Conservation (phyloP, 2,888 invertebrate species). For the Lottia gigantea region DNA sequence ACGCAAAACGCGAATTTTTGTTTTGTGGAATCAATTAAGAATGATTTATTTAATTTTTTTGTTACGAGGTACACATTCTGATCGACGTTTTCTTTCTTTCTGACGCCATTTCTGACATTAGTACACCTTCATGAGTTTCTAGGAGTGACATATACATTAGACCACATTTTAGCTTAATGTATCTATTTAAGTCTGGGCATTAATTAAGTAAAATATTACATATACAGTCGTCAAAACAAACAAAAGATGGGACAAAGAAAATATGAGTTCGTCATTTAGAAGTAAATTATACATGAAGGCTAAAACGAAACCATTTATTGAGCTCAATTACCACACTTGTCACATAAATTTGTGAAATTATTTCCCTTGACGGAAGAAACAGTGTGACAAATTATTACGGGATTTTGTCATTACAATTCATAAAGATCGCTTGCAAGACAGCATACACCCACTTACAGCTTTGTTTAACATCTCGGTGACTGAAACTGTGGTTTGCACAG, state of each 20-base stretch:
- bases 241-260: neutral
- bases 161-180: slow-evolving; percentile 1
- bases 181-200: neutral
- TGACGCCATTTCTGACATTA: slow-evolving; percentile 3
- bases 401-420: neutral
- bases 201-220: slow-evolving; percentile 8
- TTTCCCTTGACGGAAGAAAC: neutral
- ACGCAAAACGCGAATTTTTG: neutral
- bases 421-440: too few species aligned
- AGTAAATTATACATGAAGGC: slow-evolving; percentile 8
- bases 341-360: neutral
- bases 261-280: neutral
- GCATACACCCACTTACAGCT: too few species aligned
- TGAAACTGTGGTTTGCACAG: too few species aligned
- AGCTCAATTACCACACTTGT: neutral
- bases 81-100: neutral
- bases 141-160: slow-evolving; percentile 8
- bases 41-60: neutral
- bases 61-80: too few species aligned
- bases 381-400: neutral
- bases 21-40: neutral
- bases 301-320: slow-evolving; percentile 7
- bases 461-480: too few species aligned
- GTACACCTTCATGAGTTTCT: neutral
- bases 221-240: neutral